Conservation (phyloP, 2,888 invertebrate genomes). For the Cheilosia vernalis region DNA sequence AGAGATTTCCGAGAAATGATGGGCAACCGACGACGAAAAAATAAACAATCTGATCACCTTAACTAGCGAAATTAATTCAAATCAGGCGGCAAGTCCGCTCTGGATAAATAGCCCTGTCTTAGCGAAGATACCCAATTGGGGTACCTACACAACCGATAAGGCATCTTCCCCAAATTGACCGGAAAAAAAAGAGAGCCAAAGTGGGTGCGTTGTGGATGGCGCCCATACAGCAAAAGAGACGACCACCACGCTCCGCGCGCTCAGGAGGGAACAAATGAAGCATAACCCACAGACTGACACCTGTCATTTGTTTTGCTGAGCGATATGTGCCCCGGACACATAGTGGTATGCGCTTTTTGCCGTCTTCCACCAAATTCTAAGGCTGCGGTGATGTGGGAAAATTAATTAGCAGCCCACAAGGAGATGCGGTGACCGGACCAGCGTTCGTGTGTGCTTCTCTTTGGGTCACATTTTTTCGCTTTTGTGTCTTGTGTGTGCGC, state of each 20-base stretch:
- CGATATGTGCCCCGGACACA: constrained; percentile 53
- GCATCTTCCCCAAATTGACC: constrained; percentile 37
- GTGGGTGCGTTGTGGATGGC: constrained; percentile 53
- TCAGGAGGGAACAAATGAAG: constrained; percentile 56
- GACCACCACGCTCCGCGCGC: neutral
- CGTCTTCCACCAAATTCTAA: constrained; percentile 6
- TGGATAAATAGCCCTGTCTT: constrained; percentile 65
- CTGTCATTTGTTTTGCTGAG: constrained; percentile 71
- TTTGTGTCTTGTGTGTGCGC: constrained; percentile 13
- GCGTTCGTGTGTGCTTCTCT: neutral
- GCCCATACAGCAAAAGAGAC: constrained; percentile 39
- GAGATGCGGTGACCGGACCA: neutral
- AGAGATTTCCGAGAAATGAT: constrained; percentile 58
- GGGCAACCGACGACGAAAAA: constrained; percentile 14
- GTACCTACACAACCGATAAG: constrained; percentile 44
- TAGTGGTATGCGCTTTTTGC: constrained; percentile 10
- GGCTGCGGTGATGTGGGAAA: constrained; percentile 61
- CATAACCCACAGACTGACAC: constrained; percentile 72
- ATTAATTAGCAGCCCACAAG: constrained; percentile 63
- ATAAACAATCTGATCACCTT: constrained; percentile 50
- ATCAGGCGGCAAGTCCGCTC: constrained; percentile 28
- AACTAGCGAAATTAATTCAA: constrained; percentile 73
- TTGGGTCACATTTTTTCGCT: constrained; percentile 10
- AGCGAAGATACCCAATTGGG: constrained; percentile 43
- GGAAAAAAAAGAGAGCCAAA: constrained; percentile 1